phyloP scores from a whole-genome alignment of 64 coral and sea anemone genomes.

The Actinia tenebrosa region DNA sequence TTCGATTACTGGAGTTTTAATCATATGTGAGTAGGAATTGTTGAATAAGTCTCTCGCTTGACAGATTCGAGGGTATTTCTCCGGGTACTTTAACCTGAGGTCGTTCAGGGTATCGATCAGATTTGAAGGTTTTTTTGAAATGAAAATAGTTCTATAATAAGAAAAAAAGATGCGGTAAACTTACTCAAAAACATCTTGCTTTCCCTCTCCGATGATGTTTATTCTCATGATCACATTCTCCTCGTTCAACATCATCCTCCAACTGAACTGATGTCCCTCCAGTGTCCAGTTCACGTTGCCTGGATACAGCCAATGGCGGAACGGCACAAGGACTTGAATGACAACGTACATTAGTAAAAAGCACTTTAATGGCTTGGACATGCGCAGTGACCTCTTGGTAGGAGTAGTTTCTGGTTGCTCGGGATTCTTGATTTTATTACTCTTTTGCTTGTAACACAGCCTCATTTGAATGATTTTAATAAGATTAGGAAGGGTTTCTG shows the following conservation, averaged over 20 bases:
- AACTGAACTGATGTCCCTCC: conserved; percentile 71
- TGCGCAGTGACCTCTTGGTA: neutral
- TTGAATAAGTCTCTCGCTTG: no score
- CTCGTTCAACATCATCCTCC: conserved; percentile 67
- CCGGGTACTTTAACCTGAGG: no score
- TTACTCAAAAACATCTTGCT: neutral
- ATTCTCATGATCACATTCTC: conserved; percentile 47
- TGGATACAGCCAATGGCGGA: conserved; percentile 76
- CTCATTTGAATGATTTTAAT: neutral
- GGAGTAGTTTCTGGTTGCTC: neutral
- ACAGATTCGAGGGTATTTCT: no score
- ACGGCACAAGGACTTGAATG: conserved; percentile 41
- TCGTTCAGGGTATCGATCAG: neutral
- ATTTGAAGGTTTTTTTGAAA: neutral
- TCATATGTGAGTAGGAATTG: no score
- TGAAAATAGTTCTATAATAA: no score
- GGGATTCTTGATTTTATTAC: neutral
- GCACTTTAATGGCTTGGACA: conserved; percentile 32
- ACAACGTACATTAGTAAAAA: conserved; percentile 31
- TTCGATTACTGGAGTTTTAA: no score
- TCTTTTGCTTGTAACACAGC: neutral
- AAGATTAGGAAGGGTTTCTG: conserved; percentile 23
- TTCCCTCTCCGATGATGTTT: neutral
- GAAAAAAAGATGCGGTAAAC: neutral
- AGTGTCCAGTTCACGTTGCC: conserved; percentile 70